Evolutionary conservation across 2,888 invertebrate genomes (phyloP).

Genomic region (Cacoxenus indagator): DNA sequence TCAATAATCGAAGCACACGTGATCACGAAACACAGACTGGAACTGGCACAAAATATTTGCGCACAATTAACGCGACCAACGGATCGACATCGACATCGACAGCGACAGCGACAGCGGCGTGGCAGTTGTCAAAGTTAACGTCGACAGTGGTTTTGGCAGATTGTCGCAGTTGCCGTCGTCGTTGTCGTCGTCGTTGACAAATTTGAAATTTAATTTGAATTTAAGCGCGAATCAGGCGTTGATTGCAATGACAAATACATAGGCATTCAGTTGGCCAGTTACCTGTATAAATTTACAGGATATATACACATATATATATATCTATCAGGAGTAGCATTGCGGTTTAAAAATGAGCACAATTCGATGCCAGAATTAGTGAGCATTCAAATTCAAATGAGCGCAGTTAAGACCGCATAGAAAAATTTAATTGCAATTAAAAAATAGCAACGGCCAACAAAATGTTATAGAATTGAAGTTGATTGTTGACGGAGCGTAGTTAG

Average conservation of each 20-base stretch:
- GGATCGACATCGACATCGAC: background rate
- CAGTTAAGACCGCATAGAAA: conserved; percentile 21
- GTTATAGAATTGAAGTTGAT: conserved; percentile 2
- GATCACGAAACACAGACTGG: conserved; percentile 35
- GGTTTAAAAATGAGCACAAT: conserved; percentile 2
- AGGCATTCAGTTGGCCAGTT: background rate
- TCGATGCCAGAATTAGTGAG: background rate
- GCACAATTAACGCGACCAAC: conserved; percentile 54
- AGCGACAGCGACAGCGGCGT: background rate
- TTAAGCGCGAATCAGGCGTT: conserved; percentile 2
- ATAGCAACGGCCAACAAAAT: background rate
- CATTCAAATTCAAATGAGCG: conserved; percentile 33
- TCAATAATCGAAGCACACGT: conserved; percentile 39
- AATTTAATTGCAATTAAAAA: conserved; percentile 12
- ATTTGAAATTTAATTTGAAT: conserved; percentile 19
- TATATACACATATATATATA: too few relatives aligned
- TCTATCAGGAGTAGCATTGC: conserved; percentile 19
- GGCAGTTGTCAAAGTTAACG: background rate
- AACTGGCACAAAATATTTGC: conserved; percentile 54
- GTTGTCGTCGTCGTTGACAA: background rate
- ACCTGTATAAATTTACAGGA: background rate
- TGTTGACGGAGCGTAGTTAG: background rate
- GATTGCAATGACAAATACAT: conserved; percentile 10
- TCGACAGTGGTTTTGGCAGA: too few relatives aligned
- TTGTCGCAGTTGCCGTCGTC: too few relatives aligned